These are phyloP conservation scores for Castor canadensis DNA, from an alignment of 2,113 vertebrate genomes.

Conservation along the genomic window DNA sequence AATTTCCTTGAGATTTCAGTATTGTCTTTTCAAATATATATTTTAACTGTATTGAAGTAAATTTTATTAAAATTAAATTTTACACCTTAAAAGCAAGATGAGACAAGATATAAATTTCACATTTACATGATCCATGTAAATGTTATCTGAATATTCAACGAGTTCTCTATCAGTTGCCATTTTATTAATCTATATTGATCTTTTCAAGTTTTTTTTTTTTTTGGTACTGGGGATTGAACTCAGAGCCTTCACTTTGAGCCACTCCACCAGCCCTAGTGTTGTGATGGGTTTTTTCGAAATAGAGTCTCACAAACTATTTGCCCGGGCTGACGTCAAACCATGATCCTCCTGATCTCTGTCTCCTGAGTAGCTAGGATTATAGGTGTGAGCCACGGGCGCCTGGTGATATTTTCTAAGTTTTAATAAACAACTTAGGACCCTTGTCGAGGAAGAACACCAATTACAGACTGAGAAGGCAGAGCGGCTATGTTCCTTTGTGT, in stretches of 20 bases:
- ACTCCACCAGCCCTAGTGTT: too few relatives aligned
- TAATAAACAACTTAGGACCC: neutral
- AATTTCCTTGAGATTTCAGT: neutral
- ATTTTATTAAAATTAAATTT: neutral
- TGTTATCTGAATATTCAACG: neutral
- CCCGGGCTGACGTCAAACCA: too few relatives aligned
- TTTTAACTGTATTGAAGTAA: neutral
- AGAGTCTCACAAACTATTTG: too few relatives aligned
- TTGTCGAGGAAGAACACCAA: neutral
- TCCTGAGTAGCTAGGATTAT: too few relatives aligned
- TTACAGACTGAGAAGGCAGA: neutral
- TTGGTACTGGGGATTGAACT: too few relatives aligned
- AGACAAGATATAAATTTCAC: neutral
- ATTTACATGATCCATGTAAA: neutral
- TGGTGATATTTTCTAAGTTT: neutral
- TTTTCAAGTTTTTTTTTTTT: too few relatives aligned
- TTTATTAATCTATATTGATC: neutral
- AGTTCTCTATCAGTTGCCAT: neutral
- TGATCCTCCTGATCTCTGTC: too few relatives aligned
- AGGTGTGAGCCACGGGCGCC: too few relatives aligned
- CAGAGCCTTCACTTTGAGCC: too few relatives aligned
- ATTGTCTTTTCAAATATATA: neutral
- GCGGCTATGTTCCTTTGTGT: fast-evolving
- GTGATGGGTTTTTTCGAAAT: too few relatives aligned
- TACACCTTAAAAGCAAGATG: neutral